Conservation (phyloP, 2,888 invertebrate genomes). For the Aphodius sticticus region DNA sequence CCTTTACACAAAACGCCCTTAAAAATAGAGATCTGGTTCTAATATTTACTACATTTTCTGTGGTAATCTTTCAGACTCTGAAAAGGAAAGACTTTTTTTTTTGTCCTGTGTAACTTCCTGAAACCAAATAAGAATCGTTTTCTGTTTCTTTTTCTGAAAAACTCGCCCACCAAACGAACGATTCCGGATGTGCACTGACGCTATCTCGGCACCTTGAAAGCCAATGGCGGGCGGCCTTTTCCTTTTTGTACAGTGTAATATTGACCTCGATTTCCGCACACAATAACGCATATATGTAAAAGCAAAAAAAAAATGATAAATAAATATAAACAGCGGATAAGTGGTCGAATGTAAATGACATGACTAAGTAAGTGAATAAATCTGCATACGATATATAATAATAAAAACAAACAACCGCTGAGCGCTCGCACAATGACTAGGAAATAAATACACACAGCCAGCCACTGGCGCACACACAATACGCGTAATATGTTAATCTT, state of each 20-base stretch:
- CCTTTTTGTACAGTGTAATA: slow-evolving; percentile 22
- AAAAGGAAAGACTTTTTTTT: no score
- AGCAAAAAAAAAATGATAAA: slow-evolving; percentile 19
- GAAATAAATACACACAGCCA: background rate
- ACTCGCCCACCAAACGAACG: background rate
- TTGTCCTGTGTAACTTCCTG: no score
- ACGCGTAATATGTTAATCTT: background rate
- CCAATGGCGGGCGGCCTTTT: slow-evolving; percentile 6
- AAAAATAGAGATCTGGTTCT: no score
- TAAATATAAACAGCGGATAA: slow-evolving; percentile 17
- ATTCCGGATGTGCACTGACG: background rate
- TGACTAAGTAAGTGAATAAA: slow-evolving; percentile 23
- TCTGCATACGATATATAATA: slow-evolving; percentile 22
- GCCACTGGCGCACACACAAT: background rate
- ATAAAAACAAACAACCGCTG: slow-evolving; percentile 17
- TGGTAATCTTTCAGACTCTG: no score
- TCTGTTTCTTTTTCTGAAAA: background rate
- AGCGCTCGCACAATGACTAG: background rate
- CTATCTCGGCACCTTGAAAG: background rate
- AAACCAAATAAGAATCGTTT: no score
- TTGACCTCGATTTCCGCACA: slow-evolving; percentile 19
- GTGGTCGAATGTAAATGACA: slow-evolving; percentile 24
- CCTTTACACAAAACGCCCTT: no score
- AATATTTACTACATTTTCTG: no score
- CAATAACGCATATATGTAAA: background rate